A percentile compares a stretch with the other conserved stretches of the same genome.
Conservation (phyloP, 2,797 vertebrate genomes). For the Triplophysa yarkandensis region DNA sequence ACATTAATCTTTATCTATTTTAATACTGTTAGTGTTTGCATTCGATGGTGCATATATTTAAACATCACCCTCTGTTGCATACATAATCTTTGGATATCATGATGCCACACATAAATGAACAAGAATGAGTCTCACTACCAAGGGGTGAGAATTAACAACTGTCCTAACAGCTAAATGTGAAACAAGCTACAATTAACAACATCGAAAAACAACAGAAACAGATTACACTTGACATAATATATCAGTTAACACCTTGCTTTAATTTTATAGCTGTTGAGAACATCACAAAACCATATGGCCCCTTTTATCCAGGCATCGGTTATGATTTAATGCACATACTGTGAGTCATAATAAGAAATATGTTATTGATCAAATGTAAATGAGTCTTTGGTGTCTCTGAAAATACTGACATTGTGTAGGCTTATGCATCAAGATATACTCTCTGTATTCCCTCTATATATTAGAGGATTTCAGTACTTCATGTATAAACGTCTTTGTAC, state of each 20-base stretch:
- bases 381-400: conserved; percentile 37
- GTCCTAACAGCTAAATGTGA: conserved; percentile 12
- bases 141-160: conserved; percentile 28
- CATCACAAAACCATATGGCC: conserved; percentile 16
- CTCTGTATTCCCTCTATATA: conserved; percentile 11
- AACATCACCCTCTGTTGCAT: conserved; percentile 24
- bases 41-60: conserved; percentile 26
- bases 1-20: conserved; percentile 48
- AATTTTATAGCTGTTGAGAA: conserved; percentile 1
- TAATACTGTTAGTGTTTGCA: conserved; percentile 45
- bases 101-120: conserved; percentile 18
- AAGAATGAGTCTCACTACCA: conserved; percentile 8
- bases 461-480: background rate
- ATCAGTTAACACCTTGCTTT: background rate
- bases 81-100: conserved; percentile 30
- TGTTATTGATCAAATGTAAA: conserved; percentile 13
- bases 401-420: conserved; percentile 15
- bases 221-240: background rate
- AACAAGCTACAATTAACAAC: background rate
- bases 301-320: conserved; percentile 13
- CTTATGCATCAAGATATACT: conserved; percentile 10
- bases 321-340: background rate
- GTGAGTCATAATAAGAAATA: background rate
- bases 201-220: background rate
- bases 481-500: conserved; percentile 10